Conservation (phyloP, 2,113 vertebrate genomes). For the Empidonax alnorum region DNA sequence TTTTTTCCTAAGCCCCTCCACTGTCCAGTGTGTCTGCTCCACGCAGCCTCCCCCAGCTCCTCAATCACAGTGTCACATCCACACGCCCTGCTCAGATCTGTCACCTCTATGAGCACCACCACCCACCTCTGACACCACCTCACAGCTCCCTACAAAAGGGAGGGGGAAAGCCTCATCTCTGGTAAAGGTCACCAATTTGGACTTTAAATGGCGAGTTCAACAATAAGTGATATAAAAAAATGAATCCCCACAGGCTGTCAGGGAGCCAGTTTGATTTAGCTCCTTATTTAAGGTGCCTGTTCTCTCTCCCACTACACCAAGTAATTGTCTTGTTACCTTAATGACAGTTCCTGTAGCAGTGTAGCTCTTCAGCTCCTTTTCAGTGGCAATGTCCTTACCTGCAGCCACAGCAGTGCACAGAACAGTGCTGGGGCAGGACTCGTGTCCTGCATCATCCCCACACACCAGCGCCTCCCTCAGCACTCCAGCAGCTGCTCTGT, state of each 20-base stretch:
- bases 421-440: background rate
- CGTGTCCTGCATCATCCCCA: background rate
- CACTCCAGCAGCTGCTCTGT: background rate
- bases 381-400: background rate
- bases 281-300: rapidly evolving
- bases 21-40: background rate
- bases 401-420: background rate
- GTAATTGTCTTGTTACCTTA: background rate
- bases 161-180: background rate
- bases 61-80: rapidly evolving
- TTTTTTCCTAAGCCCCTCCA: rapidly evolving
- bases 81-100: rapidly evolving
- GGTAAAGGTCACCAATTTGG: background rate
- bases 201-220: background rate
- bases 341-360: background rate
- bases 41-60: rapidly evolving
- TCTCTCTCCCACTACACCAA: background rate
- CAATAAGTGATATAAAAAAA: background rate
- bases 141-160: rapidly evolving
- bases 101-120: rapidly evolving
- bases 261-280: background rate
- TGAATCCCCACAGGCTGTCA: background rate
- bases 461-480: rapidly evolving
- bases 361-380: background rate
- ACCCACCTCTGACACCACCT: rapidly evolving